A percentile compares a stretch with the other conserved stretches of the same genome.
phyloP scores from a whole-genome alignment of 2,797 vertebrate species.

The Paramormyrops hopkinsi region DNA sequence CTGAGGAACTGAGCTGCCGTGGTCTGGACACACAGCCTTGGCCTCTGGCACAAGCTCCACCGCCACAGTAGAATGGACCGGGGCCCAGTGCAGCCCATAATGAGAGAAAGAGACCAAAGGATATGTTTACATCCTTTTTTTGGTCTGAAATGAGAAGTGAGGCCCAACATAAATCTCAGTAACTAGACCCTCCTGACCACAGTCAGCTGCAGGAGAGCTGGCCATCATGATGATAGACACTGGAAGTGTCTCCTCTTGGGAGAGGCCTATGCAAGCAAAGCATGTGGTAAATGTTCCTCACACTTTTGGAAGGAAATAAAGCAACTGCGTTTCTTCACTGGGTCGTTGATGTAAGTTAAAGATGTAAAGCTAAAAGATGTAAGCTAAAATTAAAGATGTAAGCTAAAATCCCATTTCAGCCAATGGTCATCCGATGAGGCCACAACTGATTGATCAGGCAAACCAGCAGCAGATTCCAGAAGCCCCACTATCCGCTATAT shows the following conservation, averaged over 20 bases:
- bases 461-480: neutral
- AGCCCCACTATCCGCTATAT: neutral
- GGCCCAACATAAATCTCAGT: constrained; percentile 9
- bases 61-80: neutral
- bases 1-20: neutral
- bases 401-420: neutral
- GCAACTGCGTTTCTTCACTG: neutral
- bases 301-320: neutral
- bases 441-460: neutral
- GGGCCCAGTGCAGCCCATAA: neutral
- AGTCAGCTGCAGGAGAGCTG: neutral
- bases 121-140: constrained; percentile 18
- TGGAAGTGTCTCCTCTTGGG: neutral
- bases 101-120: neutral
- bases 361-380: neutral
- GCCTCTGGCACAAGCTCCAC: neutral
- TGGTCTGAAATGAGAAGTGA: neutral
- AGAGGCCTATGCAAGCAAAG: neutral
- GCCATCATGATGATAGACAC: neutral
- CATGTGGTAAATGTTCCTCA: neutral
- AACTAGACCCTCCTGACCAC: neutral
- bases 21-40: neutral
- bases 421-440: neutral
- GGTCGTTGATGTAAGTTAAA: neutral
- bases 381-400: too few species aligned